Evolutionary conservation across 2,888 invertebrate species (phyloP), one percentile per base, ranked within the genome.

Genomic region (Tenthredo amoena): DNA sequence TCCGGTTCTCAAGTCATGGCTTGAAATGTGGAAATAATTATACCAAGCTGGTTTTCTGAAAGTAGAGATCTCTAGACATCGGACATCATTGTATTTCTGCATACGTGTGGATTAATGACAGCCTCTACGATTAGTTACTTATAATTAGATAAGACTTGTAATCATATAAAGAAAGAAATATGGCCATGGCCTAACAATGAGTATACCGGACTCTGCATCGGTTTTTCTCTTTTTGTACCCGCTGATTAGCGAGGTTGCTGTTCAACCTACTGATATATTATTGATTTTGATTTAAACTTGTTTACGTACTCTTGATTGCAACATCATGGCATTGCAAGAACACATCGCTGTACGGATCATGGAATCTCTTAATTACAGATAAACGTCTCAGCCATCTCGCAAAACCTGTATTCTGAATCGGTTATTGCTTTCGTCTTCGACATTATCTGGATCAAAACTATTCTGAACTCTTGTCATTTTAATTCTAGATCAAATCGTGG

Each of bases 211-310:
- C 68, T 68, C 18, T 31, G 68, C 31, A 31, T 34, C 68, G 34
- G 31, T 68, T 62, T 68, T 68, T 68, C 18, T 68, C 18, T 18
- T 26, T 34, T 34, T 6, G 18, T 26, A 68, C 31, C 62, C 31
- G 68, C 10, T 18, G 68, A 68, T 34, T 34, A 68, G 12, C 68
- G 18, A 34, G 18, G 34, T 68, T 34, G 18, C 6, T 68, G 18
- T 34, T 34, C 18, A 68, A 68, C 5, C 68, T 34, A 18, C 34
- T 68, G 6, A 18, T 18, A 18, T 34, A 34, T 34, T 34, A 68
- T 68, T 34, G 34, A 68, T 68, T 68, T 68, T 34, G 68, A 68
- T 15, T 68, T 6, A 2, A 68, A 34, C 68, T 68, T 68, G 68
- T 68, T 68, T 68, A 68, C 68, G 31, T 68, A 10, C 1, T 15